Conservation (phyloP, 2,888 invertebrate species). For the Colletes collaris region DNA sequence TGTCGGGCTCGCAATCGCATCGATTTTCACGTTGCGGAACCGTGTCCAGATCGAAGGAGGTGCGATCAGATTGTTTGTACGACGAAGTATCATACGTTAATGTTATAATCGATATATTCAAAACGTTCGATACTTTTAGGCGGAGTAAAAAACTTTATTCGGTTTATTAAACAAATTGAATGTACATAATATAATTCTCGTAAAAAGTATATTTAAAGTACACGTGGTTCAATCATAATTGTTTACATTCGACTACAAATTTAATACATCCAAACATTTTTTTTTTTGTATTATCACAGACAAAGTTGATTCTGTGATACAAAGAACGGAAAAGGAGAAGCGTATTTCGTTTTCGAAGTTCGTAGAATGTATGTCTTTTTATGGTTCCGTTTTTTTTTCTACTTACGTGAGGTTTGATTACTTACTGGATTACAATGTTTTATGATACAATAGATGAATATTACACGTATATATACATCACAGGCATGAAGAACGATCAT, state of each 20-base stretch:
- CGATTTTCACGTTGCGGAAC: conserved; percentile 4
- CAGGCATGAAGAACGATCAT: conserved; percentile 27
- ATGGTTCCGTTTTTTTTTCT: conserved; percentile 3
- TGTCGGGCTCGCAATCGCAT: conserved; percentile 1
- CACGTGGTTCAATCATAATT: conserved; percentile 27
- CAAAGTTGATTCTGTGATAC: conserved; percentile 18
- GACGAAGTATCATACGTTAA: too few species aligned
- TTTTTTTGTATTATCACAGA: conserved; percentile 16
- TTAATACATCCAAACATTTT: conserved; percentile 19
- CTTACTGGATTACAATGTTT: conserved; percentile 21
- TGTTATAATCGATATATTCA: neutral
- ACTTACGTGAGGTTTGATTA: conserved; percentile 5
- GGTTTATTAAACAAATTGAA: conserved; percentile 10
- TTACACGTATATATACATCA: conserved; percentile 40
- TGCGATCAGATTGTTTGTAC: too few species aligned
- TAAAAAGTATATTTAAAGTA: conserved; percentile 53
- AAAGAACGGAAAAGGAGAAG: conserved; percentile 6
- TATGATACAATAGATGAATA: conserved; percentile 30
- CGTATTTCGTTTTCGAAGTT: conserved; percentile 4
- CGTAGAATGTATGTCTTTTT: conserved; percentile 18
- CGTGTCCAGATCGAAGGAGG: neutral
- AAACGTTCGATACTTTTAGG: neutral
- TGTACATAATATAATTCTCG: conserved; percentile 12
- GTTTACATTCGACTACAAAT: conserved; percentile 27
- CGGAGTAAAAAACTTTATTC: conserved; percentile 4